Conservation (phyloP, 2,113 vertebrate species). For the Poeciliopsis occidentalis region DNA sequence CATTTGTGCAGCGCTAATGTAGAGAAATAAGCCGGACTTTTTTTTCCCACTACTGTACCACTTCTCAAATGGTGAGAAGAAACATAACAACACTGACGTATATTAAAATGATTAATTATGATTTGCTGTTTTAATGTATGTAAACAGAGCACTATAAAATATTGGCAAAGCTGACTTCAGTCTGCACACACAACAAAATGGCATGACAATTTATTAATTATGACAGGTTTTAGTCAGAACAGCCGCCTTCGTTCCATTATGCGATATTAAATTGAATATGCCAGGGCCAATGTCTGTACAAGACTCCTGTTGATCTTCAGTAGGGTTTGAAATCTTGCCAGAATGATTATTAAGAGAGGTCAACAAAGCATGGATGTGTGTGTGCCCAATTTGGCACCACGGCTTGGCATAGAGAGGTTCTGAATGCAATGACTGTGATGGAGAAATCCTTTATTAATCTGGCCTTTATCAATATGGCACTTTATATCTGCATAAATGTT, state of each 20-base stretch:
- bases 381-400: neutral
- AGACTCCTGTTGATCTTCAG: neutral
- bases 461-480: neutral
- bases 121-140: neutral
- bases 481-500: neutral
- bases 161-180: neutral
- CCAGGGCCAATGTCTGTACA: neutral
- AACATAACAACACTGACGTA: neutral
- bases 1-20: neutral
- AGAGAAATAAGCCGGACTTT: neutral
- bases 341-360: neutral
- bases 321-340: neutral
- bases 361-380: neutral
- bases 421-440: neutral
- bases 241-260: neutral
- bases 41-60: neutral
- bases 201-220: neutral
- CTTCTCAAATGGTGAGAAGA: neutral
- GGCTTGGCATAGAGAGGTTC: neutral
- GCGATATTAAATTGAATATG: neutral
- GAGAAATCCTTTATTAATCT: neutral
- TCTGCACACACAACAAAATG: neutral
- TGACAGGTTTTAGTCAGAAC: neutral
- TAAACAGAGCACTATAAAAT: neutral
- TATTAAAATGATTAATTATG: neutral